These are phyloP conservation scores for Bufo gargarizans DNA, from an alignment of 2,113 vertebrate genomes.

Conservation along the genomic window DNA sequence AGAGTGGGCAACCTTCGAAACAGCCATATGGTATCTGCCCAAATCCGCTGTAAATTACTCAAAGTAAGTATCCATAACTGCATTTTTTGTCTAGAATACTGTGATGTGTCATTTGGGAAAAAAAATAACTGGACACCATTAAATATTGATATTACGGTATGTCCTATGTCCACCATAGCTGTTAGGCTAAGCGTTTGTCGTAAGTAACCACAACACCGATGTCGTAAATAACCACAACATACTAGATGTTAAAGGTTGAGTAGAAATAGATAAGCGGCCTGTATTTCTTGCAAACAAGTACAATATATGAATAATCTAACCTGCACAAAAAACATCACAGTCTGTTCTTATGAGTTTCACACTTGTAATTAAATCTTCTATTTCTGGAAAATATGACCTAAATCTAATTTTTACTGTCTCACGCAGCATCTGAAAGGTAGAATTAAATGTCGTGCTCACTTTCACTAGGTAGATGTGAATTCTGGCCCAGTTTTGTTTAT, in stretches of 20 bases:
- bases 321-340: neutral
- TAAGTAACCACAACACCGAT: neutral
- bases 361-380: slow-evolving; percentile 13
- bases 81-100: neutral
- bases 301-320: neutral
- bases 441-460: neutral
- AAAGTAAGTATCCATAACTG: slow-evolving; percentile 82
- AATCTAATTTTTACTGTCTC: neutral
- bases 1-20: slow-evolving; percentile 97
- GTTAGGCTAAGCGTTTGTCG: neutral
- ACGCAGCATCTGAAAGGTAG: neutral
- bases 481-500: neutral
- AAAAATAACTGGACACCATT: neutral
- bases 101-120: neutral
- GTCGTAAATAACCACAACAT: neutral
- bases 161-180: neutral
- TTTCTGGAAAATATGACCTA: slow-evolving; percentile 25
- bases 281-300: neutral
- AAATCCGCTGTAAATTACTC: slow-evolving; percentile 98
- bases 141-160: neutral
- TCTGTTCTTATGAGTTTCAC: neutral
- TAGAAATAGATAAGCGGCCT: neutral
- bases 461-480: neutral
- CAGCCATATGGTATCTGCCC: slow-evolving; percentile 99
- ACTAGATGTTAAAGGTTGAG: neutral